Evolutionary conservation across 2,797 vertebrate species (phyloP), one percentile per base, ranked within the genome.

Genomic region (Sebastes itinus): DNA sequence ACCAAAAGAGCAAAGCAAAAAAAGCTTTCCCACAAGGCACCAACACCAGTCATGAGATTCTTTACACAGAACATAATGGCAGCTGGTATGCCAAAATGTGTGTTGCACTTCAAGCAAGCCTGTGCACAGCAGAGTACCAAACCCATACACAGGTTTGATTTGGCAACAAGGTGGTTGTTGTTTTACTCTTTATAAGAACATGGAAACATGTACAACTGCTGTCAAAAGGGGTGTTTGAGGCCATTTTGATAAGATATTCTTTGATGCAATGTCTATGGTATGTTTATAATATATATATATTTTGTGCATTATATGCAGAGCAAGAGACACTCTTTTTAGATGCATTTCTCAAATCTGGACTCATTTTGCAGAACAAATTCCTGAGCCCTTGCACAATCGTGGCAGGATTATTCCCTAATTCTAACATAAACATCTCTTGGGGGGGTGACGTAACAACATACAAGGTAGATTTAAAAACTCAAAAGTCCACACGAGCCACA

Each of bases 11-110:
- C 4, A 14, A 14, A 35, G 30, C 14, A 32, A 52, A 77, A 65
- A 12, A 5, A 38, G 35, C 18, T 58, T 42, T 60, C 60, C 72
- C 35, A 75, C 20, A 32, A 71, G 35, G 28, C 77, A 84, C 18
- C 33, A 38, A 56, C 35, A 58, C 12, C n/a, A 68, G 61, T 81
- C 74, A 87, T 73, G 71, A 70, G 79, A 73, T 60, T 18, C 22
- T 72, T 42, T 2, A 55, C 67, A 71, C 27, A 46, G 28, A 35
- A 67, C 76, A 75, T n/a, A 62, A 61, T 13, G 13, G 52, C 23
- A 49, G 65, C 18, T 25, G 14, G 1, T n/a, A 14, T 42, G 79
- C 62, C 58, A 71, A 46, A 35, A 28, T 38, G 2, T 28, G 1
- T 67, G 18, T 7, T 52, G 32, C 4, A n/a, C 23, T 25, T 25